Evolutionary conservation across 2,888 invertebrate genomes (phyloP).

Genomic region (Rhagonycha fulva): DNA sequence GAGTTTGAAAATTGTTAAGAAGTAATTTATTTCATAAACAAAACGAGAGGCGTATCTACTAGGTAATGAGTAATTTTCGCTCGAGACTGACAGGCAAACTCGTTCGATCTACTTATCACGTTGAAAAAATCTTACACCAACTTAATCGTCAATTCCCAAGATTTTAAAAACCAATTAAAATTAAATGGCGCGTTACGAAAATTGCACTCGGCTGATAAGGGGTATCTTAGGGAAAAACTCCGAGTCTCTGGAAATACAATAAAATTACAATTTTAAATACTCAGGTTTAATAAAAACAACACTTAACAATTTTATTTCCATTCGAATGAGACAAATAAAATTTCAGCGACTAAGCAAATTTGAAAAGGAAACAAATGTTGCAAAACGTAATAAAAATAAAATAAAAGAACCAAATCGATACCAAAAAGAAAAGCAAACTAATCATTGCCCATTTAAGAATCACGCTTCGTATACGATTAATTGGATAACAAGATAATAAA

Average conservation of each 20-base stretch:
- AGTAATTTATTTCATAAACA: background rate
- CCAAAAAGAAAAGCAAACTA: background rate
- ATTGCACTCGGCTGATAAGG: background rate
- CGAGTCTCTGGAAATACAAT: background rate
- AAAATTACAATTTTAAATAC: background rate
- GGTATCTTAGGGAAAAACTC: background rate
- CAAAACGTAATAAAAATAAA: background rate
- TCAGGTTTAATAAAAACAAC: constrained; percentile 1
- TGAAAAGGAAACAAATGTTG: constrained; percentile 14
- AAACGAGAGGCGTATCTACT: background rate
- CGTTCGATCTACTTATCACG: background rate
- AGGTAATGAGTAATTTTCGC: background rate
- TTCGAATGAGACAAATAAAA: background rate
- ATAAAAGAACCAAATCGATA: background rate
- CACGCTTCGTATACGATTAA: constrained; percentile 6
- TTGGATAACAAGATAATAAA: constrained; percentile 10
- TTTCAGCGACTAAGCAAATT: constrained; percentile 6
- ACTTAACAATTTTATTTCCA: background rate
- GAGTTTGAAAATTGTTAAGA: background rate
- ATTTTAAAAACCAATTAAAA: background rate
- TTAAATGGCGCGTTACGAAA: background rate
- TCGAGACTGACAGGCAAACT: background rate
- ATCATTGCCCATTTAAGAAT: constrained; percentile 4
- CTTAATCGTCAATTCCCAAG: background rate
- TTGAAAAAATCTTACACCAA: background rate